Conservation (phyloP, 2,113 vertebrate species). For the Ptilorrhoa leucosticta region DNA sequence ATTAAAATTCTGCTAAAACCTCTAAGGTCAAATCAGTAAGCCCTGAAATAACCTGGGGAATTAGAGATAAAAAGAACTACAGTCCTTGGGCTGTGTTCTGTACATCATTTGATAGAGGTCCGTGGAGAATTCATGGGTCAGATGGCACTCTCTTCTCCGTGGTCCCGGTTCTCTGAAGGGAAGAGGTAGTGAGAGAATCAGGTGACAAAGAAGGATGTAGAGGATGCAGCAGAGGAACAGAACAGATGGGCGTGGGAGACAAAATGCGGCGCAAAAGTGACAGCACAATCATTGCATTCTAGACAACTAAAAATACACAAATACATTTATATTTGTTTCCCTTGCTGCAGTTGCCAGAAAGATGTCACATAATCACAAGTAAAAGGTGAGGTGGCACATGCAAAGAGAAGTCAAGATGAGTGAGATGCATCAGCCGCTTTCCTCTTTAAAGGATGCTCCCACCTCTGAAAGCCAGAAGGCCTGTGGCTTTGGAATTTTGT, state of each 20-base stretch:
- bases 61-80: neutral
- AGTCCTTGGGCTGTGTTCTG: neutral
- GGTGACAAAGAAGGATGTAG: neutral
- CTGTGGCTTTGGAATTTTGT: neutral
- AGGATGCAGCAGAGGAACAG: constrained; percentile 3
- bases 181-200: neutral
- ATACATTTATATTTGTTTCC: constrained; percentile 51
- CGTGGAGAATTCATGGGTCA: neutral
- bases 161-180: neutral
- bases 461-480: neutral
- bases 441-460: neutral
- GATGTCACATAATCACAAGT: neutral
- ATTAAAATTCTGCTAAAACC: neutral
- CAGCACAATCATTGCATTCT: constrained; percentile 50
- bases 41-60: neutral
- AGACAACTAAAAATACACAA: constrained; percentile 62
- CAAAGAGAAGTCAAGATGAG: neutral
- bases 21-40: neutral
- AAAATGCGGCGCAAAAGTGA: constrained; percentile 9
- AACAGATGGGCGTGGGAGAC: constrained; percentile 54
- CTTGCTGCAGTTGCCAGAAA: neutral
- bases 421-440: neutral
- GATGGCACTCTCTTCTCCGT: neutral
- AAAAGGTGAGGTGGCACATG: neutral
- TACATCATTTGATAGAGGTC: accelerated